Base-by-base conservation (phyloP, 1,140 invertebrate genomes). In the Drosophila triauraria region DNA sequence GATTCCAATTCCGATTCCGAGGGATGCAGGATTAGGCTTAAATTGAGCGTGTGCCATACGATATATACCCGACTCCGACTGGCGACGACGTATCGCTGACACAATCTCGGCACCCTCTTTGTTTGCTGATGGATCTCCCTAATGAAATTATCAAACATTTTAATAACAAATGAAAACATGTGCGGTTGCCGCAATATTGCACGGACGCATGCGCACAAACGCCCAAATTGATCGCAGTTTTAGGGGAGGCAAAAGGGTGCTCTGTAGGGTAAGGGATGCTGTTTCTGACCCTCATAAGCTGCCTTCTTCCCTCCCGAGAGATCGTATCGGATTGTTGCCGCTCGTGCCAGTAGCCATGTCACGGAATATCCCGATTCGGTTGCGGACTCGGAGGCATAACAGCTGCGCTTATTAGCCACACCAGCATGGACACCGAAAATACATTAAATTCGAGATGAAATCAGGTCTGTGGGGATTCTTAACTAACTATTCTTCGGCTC, bases 91-190 rank as follows among this genome's bases (percentile, higher is more conserved):
- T 75, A 82, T 78, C 76, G 58, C 57, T 57, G 57, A 64, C 62
- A 69, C 64, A 75, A 81, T 78, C 74, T 63, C 56, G 64, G 64
- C 53, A 30, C 75, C 82, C 60, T 54, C 53, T 70, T 75, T 75
- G 54, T 74, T 69, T 82, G 82, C 80, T 87, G 80, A 82, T 84
- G 80, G 83, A 84, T 91, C 80, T 91, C 78, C 69, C 80, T 83
- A 92, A 92, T 87, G 91, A 82, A 91, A 92, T 92, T 91, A 91
- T 88, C 85, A 92, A 92, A 92, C 87, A 86, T 92, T 92, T 92
- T 92, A 92, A 92, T 92, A 92, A 92, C 91, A 92, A 92, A 92
- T 91, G 84, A 92, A 92, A 92, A 92, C 91, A 92, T 91, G 82
- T 92, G 91, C 80, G 90, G 87, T 91, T 80, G 87, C 82, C 87